Evolutionary conservation across 2,113 vertebrate species (phyloP).

Genomic region (Sterrhoptilus dennistouni): DNA sequence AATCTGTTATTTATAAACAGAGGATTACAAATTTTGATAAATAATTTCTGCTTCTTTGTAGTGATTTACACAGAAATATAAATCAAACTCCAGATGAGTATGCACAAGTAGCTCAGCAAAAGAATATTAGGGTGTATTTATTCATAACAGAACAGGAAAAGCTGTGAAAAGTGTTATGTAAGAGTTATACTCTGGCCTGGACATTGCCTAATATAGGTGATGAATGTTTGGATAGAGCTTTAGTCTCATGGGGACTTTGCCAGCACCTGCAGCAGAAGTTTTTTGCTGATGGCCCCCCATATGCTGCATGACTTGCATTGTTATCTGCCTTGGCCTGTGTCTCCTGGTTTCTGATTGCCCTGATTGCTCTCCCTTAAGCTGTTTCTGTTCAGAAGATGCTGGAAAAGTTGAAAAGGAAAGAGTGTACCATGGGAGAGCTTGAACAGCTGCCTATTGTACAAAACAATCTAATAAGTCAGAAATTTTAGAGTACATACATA

Average conservation of each 20-base stretch:
- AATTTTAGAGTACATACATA: neutral
- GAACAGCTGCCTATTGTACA: neutral
- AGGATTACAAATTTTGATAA: neutral
- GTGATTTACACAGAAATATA: neutral
- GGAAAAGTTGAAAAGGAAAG: neutral
- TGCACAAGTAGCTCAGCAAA: neutral
- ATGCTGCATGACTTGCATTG: neutral
- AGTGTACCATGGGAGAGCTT: rapidly evolving
- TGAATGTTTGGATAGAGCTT: neutral
- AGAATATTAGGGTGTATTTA: neutral
- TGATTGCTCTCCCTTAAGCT: neutral
- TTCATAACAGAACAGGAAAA: neutral
- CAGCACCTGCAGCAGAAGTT: neutral
- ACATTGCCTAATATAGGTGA: neutral
- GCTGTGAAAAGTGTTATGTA: neutral
- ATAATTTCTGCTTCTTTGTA: neutral
- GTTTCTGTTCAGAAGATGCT: neutral
- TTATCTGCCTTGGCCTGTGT: neutral
- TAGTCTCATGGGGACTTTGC: neutral
- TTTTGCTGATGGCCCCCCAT: neutral
- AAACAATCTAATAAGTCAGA: neutral
- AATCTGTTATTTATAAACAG: neutral
- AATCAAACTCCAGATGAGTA: neutral
- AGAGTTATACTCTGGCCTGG: neutral
- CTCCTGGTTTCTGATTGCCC: neutral